A percentile compares a stretch with the other conserved stretches of the same genome.
Evolutionary conservation across 2,888 invertebrate species (phyloP).

Genomic region (Andrena hattorfiana): DNA sequence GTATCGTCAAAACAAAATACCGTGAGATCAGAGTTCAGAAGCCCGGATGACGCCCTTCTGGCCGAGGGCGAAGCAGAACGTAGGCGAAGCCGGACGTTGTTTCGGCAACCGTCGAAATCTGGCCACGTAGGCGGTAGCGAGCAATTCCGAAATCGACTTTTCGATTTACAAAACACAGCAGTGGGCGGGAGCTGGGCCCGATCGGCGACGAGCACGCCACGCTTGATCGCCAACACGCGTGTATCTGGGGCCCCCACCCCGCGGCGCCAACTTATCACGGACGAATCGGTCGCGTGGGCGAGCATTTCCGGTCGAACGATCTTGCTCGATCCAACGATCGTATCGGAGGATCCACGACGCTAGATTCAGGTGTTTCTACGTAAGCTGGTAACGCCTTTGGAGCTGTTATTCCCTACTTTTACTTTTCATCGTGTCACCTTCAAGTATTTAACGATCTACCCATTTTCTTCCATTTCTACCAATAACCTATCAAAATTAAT

Average conservation of each 20-base stretch:
- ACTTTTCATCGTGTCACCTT: too few relatives aligned
- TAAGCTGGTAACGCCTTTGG: background rate
- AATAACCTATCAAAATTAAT: too few relatives aligned
- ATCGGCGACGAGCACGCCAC: constrained; percentile 40
- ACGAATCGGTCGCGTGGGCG: constrained; percentile 61
- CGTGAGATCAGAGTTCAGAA: constrained; percentile 30
- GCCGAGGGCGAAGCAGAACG: constrained; percentile 25
- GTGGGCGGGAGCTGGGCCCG: constrained; percentile 66
- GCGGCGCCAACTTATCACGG: constrained; percentile 57
- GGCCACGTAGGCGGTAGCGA: constrained; percentile 66
- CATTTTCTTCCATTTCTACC: too few relatives aligned
- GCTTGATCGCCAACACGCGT: constrained; percentile 52
- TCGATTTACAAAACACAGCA: constrained; percentile 69
- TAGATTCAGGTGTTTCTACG: constrained; percentile 9
- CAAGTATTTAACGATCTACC: too few relatives aligned
- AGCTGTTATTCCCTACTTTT: background rate
- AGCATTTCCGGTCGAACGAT: constrained; percentile 66
- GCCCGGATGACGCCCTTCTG: constrained; percentile 26
- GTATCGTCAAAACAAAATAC: background rate
- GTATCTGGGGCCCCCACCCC: constrained; percentile 37
- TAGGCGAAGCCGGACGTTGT: constrained; percentile 74
- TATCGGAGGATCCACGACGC: constrained; percentile 10
- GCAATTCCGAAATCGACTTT: constrained; percentile 73
- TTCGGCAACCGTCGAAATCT: constrained; percentile 66
- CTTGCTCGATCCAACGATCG: constrained; percentile 31